Base-by-base conservation (phyloP, 2,888 invertebrate genomes). In the Calliopum simillimum region DNA sequence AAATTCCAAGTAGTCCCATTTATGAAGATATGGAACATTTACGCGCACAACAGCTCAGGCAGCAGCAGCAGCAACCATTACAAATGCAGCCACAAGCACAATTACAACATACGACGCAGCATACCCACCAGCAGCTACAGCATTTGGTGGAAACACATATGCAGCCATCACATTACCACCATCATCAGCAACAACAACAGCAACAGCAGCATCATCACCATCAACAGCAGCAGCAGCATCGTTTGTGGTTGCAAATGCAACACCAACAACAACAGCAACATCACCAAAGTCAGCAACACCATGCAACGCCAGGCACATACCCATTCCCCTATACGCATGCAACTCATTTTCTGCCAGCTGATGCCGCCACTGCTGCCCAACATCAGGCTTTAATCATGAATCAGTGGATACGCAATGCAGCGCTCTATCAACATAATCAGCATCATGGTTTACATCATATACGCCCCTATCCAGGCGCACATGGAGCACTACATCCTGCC, bases 321-420 rank as follows among this genome's bases (percentile, higher is more conserved):
- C 70, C 73, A 8, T 74, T 76, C 19, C 69, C 71, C n/a, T 73
- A 74, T 66, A 64, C 68, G 5, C 68, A 68, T 16, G 73, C 71
- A 33, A 44, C 56, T 5, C 65, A 49, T 63, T 76, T 76, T 47
- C 21, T 76, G 51, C 76, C 87, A 87, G 85, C 87, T 85, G 70
- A 88, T 86, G 82, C 83, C 68, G 87, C 88, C 86, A 88, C 89
- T 76, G 88, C 89, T 64, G 82, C 84, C 61, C 84, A 83, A 58
- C 87, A 86, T 72, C 87, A 87, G 73, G 90, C 91, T 0, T 87
- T 91, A 80, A 84, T 93, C 44, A 90, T 93, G 82, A 92, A 92
- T 79, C 92, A 93, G 78, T 93, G 92, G 92, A 88, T 93, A 74
- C 88, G 92, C 81, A 92, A 90, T 79, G 92, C 92, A 0, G 91